A percentile compares a stretch with the other conserved stretches of the same genome.
These are phyloP conservation scores for Aculops lycopersici DNA, from an alignment of 1,140 invertebrate species.

Conservation along the genomic window DNA sequence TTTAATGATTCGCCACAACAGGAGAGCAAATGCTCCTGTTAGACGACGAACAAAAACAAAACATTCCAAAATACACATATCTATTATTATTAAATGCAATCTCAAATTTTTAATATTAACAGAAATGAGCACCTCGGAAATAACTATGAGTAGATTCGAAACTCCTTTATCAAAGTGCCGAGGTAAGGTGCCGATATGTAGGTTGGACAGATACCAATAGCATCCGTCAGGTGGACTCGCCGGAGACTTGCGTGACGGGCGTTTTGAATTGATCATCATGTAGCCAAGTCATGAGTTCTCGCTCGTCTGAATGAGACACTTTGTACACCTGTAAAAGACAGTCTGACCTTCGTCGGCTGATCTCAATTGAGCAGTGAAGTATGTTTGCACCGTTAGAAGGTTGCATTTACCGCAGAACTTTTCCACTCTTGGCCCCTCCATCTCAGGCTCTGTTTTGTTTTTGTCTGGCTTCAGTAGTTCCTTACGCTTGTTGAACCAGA, in stretches of 20 bases:
- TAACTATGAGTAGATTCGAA: no score
- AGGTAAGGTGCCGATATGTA: no score
- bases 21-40: conserved; percentile 44
- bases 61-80: no score
- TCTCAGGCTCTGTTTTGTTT: conserved; percentile 14
- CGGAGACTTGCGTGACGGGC: no score
- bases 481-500: background rate
- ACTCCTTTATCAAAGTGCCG: no score
- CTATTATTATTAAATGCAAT: no score
- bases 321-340: conserved; percentile 78
- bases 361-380: conserved; percentile 62
- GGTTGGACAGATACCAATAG: no score
- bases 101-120: no score
- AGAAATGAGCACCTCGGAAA: no score
- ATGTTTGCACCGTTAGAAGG: conserved; percentile 38
- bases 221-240: no score
- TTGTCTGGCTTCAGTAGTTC: conserved; percentile 2
- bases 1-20: conserved; percentile 49
- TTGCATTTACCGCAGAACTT: conserved; percentile 60
- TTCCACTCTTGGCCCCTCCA: conserved; percentile 45
- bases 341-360: conserved; percentile 97
- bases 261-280: background rate
- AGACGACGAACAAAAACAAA: no score
- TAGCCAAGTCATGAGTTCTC: conserved; percentile 6
- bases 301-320: conserved; percentile 25